These are phyloP conservation scores for Polydrusus pterygomalis DNA, from an alignment of 2,888 invertebrate species.

Conservation along the genomic window DNA sequence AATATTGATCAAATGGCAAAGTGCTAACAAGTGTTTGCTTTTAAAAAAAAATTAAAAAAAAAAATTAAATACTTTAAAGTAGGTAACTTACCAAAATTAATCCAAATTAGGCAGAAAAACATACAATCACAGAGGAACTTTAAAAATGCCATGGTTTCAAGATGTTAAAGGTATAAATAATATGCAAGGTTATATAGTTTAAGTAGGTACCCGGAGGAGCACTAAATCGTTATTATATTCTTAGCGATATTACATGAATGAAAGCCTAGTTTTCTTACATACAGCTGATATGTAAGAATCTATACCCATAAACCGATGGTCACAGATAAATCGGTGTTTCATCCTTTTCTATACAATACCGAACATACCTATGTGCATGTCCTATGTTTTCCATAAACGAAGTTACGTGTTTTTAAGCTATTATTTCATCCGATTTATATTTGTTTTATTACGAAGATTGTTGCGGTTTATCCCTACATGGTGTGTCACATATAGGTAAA, in stretches of 20 bases:
- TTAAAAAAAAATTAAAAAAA: neutral
- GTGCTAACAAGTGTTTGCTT: too few species aligned
- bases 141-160: neutral
- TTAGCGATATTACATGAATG: neutral
- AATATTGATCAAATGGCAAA: too few species aligned
- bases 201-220: neutral
- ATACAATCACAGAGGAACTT: neutral
- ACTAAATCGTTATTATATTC: neutral
- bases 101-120: neutral
- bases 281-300: neutral
- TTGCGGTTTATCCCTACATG: constrained; percentile 9
- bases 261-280: neutral
- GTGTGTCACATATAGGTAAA: constrained; percentile 7
- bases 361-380: neutral
- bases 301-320: constrained; percentile 1
- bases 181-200: neutral
- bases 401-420: constrained; percentile 1
- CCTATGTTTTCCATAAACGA: neutral
- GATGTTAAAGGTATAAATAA: too few species aligned
- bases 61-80: too few species aligned
- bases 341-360: constrained; percentile 6
- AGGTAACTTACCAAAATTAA: constrained; percentile 20
- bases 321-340: neutral
- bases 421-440: neutral
- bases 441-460: constrained; percentile 21